These are phyloP conservation scores for Antitype chi DNA, from an alignment of 2,888 invertebrate genomes.

Conservation along the genomic window DNA sequence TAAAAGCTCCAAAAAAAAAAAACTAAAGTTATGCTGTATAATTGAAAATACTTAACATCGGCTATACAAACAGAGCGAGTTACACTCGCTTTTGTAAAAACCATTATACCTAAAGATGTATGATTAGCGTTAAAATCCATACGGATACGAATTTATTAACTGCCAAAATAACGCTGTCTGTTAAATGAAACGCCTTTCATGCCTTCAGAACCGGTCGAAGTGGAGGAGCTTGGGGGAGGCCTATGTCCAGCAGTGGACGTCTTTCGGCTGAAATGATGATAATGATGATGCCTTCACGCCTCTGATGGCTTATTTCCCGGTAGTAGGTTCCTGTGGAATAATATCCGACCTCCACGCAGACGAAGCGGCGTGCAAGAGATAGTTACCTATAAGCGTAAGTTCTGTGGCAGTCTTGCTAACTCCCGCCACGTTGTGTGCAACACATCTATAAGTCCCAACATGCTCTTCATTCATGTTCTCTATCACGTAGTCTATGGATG, in stretches of 20 bases:
- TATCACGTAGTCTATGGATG: conserved; percentile 80
- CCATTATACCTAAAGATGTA: not conserved
- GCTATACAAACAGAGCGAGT: not conserved
- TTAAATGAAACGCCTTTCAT: not conserved
- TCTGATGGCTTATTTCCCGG: too few species aligned
- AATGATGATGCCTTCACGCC: too few species aligned
- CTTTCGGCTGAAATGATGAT: too few species aligned
- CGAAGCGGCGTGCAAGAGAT: not conserved
- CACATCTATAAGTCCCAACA: conserved; percentile 80
- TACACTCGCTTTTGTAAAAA: not conserved
- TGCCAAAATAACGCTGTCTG: not conserved
- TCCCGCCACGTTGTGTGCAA: conserved; percentile 81
- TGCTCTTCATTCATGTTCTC: conserved; percentile 78
- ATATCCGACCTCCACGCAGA: not conserved
- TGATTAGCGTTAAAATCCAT: not conserved
- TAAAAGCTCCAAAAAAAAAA: not conserved
- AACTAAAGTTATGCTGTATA: not conserved
- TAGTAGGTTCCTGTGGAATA: not conserved
- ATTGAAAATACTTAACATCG: not conserved
- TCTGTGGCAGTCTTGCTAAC: conserved; percentile 69
- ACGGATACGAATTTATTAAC: not conserved
- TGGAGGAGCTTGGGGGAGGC: too few species aligned
- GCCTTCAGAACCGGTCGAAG: too few species aligned
- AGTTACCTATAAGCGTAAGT: conserved; percentile 71
- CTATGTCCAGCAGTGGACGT: too few species aligned